Evolutionary conservation across 1,140 invertebrate species (phyloP).

Genomic region (Ruditapes philippinarum): DNA sequence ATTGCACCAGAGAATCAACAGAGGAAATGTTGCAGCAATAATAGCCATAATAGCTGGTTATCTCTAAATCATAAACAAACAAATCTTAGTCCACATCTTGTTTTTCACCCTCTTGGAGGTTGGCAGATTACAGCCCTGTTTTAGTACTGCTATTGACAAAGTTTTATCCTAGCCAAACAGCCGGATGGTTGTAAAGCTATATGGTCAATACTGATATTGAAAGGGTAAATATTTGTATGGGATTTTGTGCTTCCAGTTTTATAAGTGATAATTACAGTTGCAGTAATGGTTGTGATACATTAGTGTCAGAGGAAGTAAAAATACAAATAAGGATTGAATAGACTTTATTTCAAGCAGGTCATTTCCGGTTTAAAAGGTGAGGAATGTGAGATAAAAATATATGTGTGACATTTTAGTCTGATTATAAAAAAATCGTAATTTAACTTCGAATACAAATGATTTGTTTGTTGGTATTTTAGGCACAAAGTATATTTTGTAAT

Average conservation of each 20-base stretch:
- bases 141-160: not conserved
- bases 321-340: not conserved
- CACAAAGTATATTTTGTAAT: too few species aligned
- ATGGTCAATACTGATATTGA: conserved; percentile 8
- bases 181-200: not conserved
- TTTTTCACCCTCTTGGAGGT: not conserved
- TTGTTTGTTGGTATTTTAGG: too few species aligned
- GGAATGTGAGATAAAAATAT: too few species aligned
- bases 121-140: not conserved
- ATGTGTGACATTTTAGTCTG: too few species aligned
- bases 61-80: conserved; percentile 28
- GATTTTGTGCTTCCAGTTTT: conserved; percentile 1
- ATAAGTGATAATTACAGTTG: not conserved
- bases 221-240: not conserved
- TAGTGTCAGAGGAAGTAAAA: not conserved
- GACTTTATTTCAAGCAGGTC: too few species aligned
- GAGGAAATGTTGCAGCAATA: not conserved
- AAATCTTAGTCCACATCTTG: not conserved
- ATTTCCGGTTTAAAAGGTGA: too few species aligned
- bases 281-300: not conserved
- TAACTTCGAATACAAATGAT: too few species aligned
- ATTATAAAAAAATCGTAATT: too few species aligned
- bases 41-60: not conserved
- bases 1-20: not conserved
- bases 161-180: not conserved